Evolutionary conservation across 2,888 invertebrate genomes (phyloP).

Genomic region (Therioaphis trifolii): DNA sequence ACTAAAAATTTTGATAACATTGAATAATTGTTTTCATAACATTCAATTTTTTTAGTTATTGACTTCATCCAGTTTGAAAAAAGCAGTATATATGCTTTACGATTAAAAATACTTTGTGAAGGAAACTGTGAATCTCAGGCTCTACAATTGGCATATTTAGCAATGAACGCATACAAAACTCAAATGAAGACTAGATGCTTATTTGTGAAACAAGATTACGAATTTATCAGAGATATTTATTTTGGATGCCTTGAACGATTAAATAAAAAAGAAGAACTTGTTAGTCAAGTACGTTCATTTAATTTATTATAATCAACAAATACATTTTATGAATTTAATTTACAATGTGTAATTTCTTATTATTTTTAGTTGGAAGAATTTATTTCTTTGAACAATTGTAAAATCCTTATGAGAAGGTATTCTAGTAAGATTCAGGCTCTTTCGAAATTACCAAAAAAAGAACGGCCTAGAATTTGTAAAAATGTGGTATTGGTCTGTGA

Average conservation of each 20-base stretch:
- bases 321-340: not conserved
- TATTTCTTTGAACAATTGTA: not conserved
- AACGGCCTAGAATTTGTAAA: not conserved
- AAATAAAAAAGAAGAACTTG: conserved; percentile 19
- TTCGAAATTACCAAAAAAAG: not conserved
- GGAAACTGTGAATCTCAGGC: not conserved
- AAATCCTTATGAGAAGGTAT: not conserved
- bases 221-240: conserved; percentile 46
- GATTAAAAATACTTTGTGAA: conserved; percentile 30
- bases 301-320: not conserved
- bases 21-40: not conserved
- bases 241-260: conserved; percentile 25
- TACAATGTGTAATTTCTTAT: not conserved
- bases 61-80: conserved; percentile 20
- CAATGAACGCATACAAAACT: not conserved
- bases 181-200: not conserved
- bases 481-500: not conserved
- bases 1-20: not conserved
- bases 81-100: not conserved
- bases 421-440: not conserved
- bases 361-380: conserved; percentile 26
- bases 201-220: not conserved
- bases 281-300: conserved; percentile 30
- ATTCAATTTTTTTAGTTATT: conserved; percentile 2
- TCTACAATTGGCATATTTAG: conserved; percentile 8